Conservation (phyloP, 2,888 invertebrate species). For the Acleris literana region DNA sequence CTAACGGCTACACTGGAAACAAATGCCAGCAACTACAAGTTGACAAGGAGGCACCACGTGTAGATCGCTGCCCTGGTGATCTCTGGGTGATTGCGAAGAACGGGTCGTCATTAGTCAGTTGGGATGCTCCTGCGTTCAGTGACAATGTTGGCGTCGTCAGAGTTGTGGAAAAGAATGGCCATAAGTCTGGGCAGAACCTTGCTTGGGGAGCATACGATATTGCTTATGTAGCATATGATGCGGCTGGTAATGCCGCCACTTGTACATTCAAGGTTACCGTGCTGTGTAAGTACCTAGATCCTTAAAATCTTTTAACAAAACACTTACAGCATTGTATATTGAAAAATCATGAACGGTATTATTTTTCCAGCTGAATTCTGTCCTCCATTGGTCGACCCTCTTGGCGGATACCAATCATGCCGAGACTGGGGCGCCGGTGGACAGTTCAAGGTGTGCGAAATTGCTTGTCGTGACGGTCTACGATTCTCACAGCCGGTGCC, state of each 20-base stretch:
- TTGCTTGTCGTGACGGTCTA: conserved; percentile 92
- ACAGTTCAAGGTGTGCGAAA: conserved; percentile 97
- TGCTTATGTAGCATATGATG: conserved; percentile 96
- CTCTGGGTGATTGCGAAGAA: conserved; percentile 97
- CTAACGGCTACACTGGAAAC: conserved; percentile 92
- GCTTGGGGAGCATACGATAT: conserved; percentile 96
- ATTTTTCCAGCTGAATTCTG: conserved; percentile 91
- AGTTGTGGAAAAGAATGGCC: conserved; percentile 93
- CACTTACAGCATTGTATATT: background rate
- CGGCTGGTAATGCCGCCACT: conserved; percentile 94
- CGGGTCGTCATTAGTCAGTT: conserved; percentile 93
- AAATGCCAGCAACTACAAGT: conserved; percentile 93
- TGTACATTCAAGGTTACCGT: conserved; percentile 96
- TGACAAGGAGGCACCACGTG: conserved; percentile 93
- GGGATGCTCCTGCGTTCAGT: conserved; percentile 96
- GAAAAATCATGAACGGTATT: conserved; percentile 5
- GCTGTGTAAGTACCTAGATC: conserved; percentile 87
- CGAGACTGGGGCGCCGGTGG: conserved; percentile 98
- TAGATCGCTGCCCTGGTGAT: conserved; percentile 96
- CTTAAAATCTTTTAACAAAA: background rate
- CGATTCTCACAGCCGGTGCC: conserved; percentile 97
- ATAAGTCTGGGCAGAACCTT: conserved; percentile 93
- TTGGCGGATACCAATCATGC: conserved; percentile 95
- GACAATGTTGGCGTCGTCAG: conserved; percentile 93
- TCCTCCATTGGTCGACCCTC: conserved; percentile 93